Evolutionary conservation across 2,797 vertebrate species (phyloP), one percentile per base, ranked within the genome.

Genomic region (Leptodactylus fallax): DNA sequence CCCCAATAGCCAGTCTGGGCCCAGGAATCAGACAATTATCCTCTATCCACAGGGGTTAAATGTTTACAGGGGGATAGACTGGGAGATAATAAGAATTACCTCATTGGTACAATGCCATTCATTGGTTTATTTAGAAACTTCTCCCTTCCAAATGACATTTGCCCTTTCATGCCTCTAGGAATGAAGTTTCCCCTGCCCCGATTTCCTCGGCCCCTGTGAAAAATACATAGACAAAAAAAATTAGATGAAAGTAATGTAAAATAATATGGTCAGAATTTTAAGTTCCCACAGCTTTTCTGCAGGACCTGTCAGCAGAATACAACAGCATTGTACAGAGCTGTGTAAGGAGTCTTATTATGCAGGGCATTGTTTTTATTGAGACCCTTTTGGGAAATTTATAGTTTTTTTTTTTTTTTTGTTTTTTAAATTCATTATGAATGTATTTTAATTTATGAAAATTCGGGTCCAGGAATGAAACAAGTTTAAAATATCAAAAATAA

Each of bases 121-220:
- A 88, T 61, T 16, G 82, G 77, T 84, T 88, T 84, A 60, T 88
- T 69, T 12, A 25, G n/a, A 23, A 88, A 51, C 45, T 88, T 88
- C 19, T 84, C 87, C 51, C 76, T 65, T n/a, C 76, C 87, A 51
- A 85, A 6, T n/a, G 47, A 17, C 11, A 45, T 60, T 14, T 60
- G 76, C 27, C 55, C 65, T 51, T 88, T 88, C 87, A 88, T 88
- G 8, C 77, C 87, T 88, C 87, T 80, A 61, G n/a, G 55, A 14
- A 21, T 63, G 61, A 36, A 80, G 45, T 85, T 88, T 36, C 87
- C 87, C 51, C 87, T 85, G 45, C 82, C 49, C 1, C 87, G 77
- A 58, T 71, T 79, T 80, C 81, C 81, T 80, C 82, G 56, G 11
- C 87, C 87, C 82, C 87, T 88, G 27, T 17, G 19, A 55, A 55